A percentile compares a stretch with the other conserved stretches of the same genome.
These are phyloP conservation scores for Scolopax bukidnonensis DNA, from an alignment of 2,797 vertebrate species.

Conservation along the genomic window DNA sequence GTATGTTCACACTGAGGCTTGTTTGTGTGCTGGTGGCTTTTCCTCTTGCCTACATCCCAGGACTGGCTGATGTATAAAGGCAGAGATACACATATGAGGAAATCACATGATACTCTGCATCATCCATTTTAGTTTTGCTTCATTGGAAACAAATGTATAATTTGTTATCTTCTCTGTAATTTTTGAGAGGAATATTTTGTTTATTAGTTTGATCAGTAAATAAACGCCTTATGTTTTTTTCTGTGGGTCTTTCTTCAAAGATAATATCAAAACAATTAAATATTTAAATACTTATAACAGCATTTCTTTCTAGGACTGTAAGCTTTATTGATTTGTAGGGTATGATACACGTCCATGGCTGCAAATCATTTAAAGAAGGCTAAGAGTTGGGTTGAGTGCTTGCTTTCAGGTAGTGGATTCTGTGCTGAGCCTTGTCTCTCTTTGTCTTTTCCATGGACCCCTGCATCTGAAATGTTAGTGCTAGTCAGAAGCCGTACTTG, in stretches of 20 bases:
- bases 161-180: not conserved
- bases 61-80: not conserved
- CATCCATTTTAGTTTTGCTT: not conserved
- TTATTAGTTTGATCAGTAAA: not conserved
- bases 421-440: not conserved
- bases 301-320: not conserved
- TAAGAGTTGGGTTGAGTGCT: not conserved
- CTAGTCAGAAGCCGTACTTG: not conserved
- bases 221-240: not conserved
- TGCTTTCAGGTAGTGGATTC: not conserved
- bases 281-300: not conserved
- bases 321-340: not conserved
- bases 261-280: not conserved
- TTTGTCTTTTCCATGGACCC: not conserved
- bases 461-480: not conserved
- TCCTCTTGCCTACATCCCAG: not conserved
- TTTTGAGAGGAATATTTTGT: not conserved
- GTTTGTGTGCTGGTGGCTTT: not conserved
- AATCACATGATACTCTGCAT: not conserved
- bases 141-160: not conserved
- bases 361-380: not conserved
- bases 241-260: not conserved
- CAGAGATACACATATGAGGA: not conserved
- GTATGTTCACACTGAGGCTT: not conserved
- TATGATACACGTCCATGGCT: not conserved